phyloP scores from a whole-genome alignment of 2,113 vertebrate genomes.

The Pomatorhinus ruficollis region DNA sequence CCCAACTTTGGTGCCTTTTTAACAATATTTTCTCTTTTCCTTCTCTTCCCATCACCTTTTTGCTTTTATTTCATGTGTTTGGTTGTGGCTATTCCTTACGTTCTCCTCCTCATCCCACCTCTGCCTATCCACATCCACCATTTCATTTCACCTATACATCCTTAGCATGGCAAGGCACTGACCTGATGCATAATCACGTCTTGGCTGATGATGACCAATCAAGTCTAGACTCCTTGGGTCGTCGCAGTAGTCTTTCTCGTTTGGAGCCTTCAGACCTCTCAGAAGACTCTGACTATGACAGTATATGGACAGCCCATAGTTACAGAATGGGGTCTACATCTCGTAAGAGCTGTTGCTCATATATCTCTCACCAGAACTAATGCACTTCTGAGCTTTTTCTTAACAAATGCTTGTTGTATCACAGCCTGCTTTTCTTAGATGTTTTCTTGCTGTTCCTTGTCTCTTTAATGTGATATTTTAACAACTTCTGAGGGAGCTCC shows the following conservation, averaged over 20 bases:
- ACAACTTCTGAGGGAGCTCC: conserved; percentile 76
- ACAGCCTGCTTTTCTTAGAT: conserved; percentile 86
- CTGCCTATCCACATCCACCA: conserved; percentile 78
- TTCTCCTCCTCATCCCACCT: conserved; percentile 73
- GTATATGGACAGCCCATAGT: conserved; percentile 99
- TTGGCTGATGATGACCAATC: conserved; percentile 95
- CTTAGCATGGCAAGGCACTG: conserved; percentile 99
- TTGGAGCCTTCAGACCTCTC: conserved; percentile 96
- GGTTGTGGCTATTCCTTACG: conserved; percentile 81
- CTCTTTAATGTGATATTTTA: conserved; percentile 84
- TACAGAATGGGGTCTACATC: conserved; percentile 97
- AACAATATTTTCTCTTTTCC: conserved; percentile 89
- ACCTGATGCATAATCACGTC: conserved; percentile 99
- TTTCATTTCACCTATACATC: conserved; percentile 78
- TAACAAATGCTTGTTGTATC: conserved; percentile 86
- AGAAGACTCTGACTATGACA: conserved; percentile 99
- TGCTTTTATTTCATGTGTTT: conserved; percentile 82
- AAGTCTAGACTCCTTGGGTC: conserved; percentile 91
- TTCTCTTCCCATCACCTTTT: conserved; percentile 87
- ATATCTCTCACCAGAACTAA: conserved; percentile 99
- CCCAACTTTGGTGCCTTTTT: conserved; percentile 76
- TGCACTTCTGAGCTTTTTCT: conserved; percentile 84
- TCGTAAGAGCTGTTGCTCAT: conserved; percentile 98
- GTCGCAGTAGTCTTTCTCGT: conserved; percentile 96
- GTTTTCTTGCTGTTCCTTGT: conserved; percentile 88